phyloP scores from a whole-genome alignment of 2,797 vertebrate species.

The Anguilla marmorata region DNA sequence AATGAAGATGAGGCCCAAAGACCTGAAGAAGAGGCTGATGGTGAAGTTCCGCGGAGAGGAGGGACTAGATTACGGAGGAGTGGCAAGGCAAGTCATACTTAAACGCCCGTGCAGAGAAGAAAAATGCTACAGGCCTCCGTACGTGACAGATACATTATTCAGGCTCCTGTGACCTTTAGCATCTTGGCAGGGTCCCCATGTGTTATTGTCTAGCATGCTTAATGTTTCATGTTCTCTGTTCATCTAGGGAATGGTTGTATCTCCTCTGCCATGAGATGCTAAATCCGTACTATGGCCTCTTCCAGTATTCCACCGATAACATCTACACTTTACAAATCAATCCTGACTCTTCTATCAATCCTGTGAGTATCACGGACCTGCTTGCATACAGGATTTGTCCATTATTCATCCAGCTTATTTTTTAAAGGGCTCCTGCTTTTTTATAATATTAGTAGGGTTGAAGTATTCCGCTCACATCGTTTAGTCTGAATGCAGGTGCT shows the following conservation, averaged over 20 bases:
- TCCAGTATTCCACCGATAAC: slow-evolving; percentile 98
- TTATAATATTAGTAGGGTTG: background rate
- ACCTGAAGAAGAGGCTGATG: slow-evolving; percentile 95
- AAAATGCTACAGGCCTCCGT: background rate
- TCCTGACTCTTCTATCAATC: slow-evolving; percentile 96
- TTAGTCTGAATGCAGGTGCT: background rate
- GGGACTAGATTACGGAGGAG: slow-evolving; percentile 92
- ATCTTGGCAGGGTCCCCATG: background rate
- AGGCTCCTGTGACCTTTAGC: background rate
- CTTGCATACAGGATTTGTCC: background rate
- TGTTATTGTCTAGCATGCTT: slow-evolving; percentile 1
- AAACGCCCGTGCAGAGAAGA: no score
- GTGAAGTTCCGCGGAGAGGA: slow-evolving; percentile 97
- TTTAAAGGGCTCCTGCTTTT: background rate
- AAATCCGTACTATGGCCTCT: slow-evolving; percentile 96
- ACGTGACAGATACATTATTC: background rate
- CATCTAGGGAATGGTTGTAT: slow-evolving; percentile 92
- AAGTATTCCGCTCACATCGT: background rate
- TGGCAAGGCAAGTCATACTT: slow-evolving; percentile 79
- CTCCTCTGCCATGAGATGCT: slow-evolving; percentile 96
- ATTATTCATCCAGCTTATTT: background rate
- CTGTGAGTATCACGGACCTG: slow-evolving; percentile 74
- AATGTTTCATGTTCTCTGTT: slow-evolving; percentile 34
- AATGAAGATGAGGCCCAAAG: slow-evolving; percentile 99
- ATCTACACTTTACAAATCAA: slow-evolving; percentile 98